Evolutionary conservation across 1,140 invertebrate genomes (phyloP).

Genomic region (Pollicipes pollicipes): DNA sequence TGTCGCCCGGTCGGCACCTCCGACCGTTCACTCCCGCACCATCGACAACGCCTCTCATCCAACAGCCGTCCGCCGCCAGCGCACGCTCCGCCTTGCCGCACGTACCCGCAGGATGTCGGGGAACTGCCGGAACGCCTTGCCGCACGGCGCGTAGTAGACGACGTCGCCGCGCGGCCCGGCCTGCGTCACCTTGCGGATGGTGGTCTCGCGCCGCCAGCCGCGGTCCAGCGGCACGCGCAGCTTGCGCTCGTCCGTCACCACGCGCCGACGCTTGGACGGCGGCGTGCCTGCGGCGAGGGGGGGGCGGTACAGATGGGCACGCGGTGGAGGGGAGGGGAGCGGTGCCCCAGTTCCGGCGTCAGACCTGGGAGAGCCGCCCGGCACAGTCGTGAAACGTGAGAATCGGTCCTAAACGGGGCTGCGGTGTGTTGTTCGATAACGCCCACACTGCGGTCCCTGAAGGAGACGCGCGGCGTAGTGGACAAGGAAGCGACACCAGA

Average conservation of each 20-base stretch:
- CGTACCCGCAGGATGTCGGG: conserved; percentile 50
- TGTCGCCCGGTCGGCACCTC: not conserved
- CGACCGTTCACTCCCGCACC: not conserved
- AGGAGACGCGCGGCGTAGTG: too few species aligned
- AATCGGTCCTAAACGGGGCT: too few species aligned
- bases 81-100: too few species aligned
- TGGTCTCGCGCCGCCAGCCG: conserved; percentile 78
- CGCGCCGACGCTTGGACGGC: conserved; percentile 28
- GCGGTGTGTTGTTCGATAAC: too few species aligned
- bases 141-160: conserved; percentile 71
- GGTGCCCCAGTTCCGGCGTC: too few species aligned
- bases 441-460: too few species aligned
- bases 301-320: not conserved
- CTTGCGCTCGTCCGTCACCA: conserved; percentile 33
- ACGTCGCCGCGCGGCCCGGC: conserved; percentile 61
- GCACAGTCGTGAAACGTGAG: too few species aligned
- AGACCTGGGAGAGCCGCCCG: not conserved
- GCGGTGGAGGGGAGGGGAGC: too few species aligned
- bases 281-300: conserved; percentile 16
- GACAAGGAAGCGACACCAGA: too few species aligned
- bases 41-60: not conserved
- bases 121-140: conserved; percentile 52
- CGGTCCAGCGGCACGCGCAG: conserved; percentile 51
- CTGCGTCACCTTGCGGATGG: conserved; percentile 31
- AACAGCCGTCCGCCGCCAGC: too few species aligned